Percentiles rank a stretch among this genome's conserved stretches.
phyloP scores from a whole-genome alignment of 2,888 invertebrate genomes.

The Erebia ligea region DNA sequence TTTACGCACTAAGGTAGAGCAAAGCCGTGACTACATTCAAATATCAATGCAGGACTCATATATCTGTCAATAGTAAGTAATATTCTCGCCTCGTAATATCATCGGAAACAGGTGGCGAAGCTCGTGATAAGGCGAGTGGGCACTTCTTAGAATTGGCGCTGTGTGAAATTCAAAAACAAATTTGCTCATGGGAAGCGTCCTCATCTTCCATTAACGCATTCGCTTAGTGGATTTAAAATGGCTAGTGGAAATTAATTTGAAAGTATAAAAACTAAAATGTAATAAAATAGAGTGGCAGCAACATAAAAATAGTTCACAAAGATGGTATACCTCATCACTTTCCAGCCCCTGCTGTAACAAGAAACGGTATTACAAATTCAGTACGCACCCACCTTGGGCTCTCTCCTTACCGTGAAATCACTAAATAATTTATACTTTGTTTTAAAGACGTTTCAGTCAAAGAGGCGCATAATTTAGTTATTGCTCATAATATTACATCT shows the following conservation, averaged over 20 bases:
- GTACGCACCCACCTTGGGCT: constrained; percentile 83
- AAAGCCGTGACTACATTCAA: constrained; percentile 40
- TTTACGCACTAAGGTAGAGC: constrained; percentile 42
- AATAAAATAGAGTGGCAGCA: constrained; percentile 81
- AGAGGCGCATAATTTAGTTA: constrained; percentile 27
- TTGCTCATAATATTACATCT: constrained; percentile 34
- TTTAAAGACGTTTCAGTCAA: constrained; percentile 28
- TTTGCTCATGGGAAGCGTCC: constrained; percentile 80
- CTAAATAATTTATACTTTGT: constrained; percentile 37
- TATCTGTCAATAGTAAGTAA: constrained; percentile 32
- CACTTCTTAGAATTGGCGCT: constrained; percentile 60
- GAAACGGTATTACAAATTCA: constrained; percentile 82
- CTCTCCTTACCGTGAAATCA: constrained; percentile 58
- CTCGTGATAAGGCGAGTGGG: constrained; percentile 71
- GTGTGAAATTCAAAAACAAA: constrained; percentile 66
- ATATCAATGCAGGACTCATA: constrained; percentile 38
- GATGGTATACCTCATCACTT: constrained; percentile 93
- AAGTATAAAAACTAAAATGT: constrained; percentile 78
- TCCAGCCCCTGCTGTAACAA: constrained; percentile 95
- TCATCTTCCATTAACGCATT: constrained; percentile 80
- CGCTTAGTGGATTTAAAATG: constrained; percentile 75
- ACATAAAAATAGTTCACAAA: constrained; percentile 83
- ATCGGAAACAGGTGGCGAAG: constrained; percentile 53
- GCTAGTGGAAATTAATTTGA: constrained; percentile 78
- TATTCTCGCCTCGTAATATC: constrained; percentile 39